These are phyloP conservation scores for Recurvirostra avosetta DNA, from an alignment of 2,113 vertebrate species.

Conservation along the genomic window DNA sequence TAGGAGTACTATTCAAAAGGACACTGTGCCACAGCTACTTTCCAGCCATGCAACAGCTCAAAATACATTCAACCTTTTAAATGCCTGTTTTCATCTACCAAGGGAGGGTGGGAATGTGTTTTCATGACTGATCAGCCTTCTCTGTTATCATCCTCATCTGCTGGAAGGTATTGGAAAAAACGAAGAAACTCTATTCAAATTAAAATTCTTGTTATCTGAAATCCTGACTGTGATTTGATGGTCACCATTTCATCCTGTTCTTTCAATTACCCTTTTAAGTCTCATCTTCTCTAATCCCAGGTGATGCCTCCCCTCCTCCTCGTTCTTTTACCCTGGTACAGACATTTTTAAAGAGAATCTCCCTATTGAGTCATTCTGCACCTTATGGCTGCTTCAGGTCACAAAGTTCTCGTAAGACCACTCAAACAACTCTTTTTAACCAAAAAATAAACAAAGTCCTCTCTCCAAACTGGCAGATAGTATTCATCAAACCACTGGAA, in stretches of 20 bases:
- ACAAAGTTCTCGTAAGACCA: not conserved
- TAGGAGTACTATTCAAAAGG: not conserved
- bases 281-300: not conserved
- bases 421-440: not conserved
- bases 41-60: not conserved
- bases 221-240: not conserved
- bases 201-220: not conserved
- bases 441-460: not conserved
- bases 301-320: not conserved
- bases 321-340: not conserved
- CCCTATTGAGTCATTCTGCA: not conserved
- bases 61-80: not conserved
- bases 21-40: not conserved
- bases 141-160: not conserved
- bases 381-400: not conserved
- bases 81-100: not conserved
- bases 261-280: not conserved
- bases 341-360: not conserved
- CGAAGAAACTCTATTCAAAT: not conserved
- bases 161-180: not conserved
- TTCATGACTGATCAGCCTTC: not conserved
- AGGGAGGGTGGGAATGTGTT: not conserved
- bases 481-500: not conserved
- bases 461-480: not conserved
- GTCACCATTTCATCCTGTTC: not conserved